Conservation (phyloP, 2,888 invertebrate species). For the Piscicola geometra region DNA sequence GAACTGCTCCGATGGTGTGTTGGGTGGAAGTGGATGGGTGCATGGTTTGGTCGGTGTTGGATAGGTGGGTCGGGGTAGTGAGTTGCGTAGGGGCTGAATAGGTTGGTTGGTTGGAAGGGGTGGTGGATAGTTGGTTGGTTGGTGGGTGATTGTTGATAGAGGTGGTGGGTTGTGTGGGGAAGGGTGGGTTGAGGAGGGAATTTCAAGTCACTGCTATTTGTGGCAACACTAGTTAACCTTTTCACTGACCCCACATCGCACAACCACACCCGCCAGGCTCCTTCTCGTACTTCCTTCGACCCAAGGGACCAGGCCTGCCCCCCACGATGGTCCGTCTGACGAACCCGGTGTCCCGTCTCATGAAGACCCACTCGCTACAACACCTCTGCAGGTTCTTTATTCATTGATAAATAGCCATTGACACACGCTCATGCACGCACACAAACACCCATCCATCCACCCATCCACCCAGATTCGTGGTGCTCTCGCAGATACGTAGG, state of each 20-base stretch:
- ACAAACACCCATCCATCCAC: not conserved
- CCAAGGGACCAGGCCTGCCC: conserved; percentile 59
- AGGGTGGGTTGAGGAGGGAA: not conserved
- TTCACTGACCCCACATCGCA: not conserved
- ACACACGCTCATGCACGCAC: not conserved
- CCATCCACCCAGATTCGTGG: conserved; percentile 59
- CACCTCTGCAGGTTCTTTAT: conserved; percentile 64
- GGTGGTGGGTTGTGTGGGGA: not conserved
- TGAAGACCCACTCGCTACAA: conserved; percentile 65
- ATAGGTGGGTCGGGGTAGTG: not conserved
- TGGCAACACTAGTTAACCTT: not conserved
- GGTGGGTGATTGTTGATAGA: not conserved
- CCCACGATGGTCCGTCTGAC: conserved; percentile 69
- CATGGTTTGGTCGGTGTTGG: too few relatives aligned
- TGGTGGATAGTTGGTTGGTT: not conserved
- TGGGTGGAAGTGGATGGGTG: too few relatives aligned
- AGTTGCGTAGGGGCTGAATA: not conserved
- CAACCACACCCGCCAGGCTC: conserved; percentile 17
- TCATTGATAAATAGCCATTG: too few relatives aligned
- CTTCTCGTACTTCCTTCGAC: conserved; percentile 70
- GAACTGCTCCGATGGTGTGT: conserved; percentile 66
- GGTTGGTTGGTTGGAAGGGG: not conserved
- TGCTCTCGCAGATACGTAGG: conserved; percentile 65
- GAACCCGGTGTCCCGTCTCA: conserved; percentile 70
- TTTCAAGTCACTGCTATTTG: not conserved